Conservation (phyloP, 2,797 vertebrate genomes). For the Bryconaethiops microstoma region DNA sequence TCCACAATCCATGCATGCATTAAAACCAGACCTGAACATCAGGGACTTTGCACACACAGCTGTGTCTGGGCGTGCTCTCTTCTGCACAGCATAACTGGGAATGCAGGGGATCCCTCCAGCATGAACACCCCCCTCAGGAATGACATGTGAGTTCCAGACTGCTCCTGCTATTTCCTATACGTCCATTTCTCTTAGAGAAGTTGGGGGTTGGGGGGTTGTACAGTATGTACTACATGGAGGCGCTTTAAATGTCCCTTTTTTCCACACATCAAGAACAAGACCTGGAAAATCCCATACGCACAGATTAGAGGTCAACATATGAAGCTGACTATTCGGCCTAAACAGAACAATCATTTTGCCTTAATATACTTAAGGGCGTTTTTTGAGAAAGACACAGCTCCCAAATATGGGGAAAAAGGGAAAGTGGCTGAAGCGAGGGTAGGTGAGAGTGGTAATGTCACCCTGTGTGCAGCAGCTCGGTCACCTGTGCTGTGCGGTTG, state of each 20-base stretch:
- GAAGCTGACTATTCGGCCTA: background rate
- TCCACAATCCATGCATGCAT: background rate
- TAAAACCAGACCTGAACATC: background rate
- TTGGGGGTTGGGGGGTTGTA: conserved; percentile 30
- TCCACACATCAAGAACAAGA: background rate
- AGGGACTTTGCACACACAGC: background rate
- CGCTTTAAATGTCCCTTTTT: conserved; percentile 2
- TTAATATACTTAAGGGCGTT: background rate
- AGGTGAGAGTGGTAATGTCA: conserved; percentile 23
- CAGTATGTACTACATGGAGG: conserved; percentile 11
- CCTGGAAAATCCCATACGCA: background rate
- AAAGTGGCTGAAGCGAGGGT: background rate
- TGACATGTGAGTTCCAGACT: conserved; percentile 51
- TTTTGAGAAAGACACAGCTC: background rate
- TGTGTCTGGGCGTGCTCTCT: conserved; percentile 5
- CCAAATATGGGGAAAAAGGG: background rate
- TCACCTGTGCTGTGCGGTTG: conserved; percentile 12
- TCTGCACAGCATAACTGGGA: background rate
- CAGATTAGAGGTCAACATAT: conserved; percentile 42
- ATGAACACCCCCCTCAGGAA: conserved; percentile 37
- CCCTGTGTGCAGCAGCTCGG: conserved; percentile 14
- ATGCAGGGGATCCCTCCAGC: conserved; percentile 15
- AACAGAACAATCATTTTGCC: background rate
- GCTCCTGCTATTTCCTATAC: conserved; percentile 47
- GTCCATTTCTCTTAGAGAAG: conserved; percentile 36